These are phyloP conservation scores for Ctenomys sociabilis DNA, from an alignment of 2,113 vertebrate genomes.

Conservation along the genomic window DNA sequence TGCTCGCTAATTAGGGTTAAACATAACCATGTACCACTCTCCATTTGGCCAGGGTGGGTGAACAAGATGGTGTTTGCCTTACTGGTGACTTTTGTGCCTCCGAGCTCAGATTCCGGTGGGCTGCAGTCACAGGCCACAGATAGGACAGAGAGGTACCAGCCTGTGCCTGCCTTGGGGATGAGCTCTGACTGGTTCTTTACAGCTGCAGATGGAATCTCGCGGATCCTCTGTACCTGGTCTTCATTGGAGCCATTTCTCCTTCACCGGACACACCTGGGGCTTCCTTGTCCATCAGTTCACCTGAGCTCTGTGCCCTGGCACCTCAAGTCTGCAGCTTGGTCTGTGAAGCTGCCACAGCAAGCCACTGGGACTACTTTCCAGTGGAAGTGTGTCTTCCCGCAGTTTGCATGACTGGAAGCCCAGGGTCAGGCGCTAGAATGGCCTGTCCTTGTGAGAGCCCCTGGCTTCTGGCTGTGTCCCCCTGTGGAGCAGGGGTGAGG, in stretches of 20 bases:
- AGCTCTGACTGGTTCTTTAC: not conserved
- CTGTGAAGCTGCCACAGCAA: accelerated
- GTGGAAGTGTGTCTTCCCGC: accelerated
- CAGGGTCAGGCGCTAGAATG: not conserved
- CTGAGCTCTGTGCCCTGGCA: not conserved
- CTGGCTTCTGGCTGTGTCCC: not conserved
- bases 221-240: not conserved
- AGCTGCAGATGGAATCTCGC: not conserved
- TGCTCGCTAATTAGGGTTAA: not conserved
- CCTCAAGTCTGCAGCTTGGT: not conserved
- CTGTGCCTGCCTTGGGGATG: not conserved
- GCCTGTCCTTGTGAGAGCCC: not conserved
- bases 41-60: not conserved
- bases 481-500: not conserved
- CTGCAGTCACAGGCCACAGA: not conserved
- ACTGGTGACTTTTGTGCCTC: accelerated
- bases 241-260: accelerated
- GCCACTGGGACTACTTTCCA: not conserved
- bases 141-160: too few relatives aligned
- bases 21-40: not conserved
- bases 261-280: not conserved
- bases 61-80: accelerated
- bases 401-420: not conserved
- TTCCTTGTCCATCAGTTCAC: not conserved
- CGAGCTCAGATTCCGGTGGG: not conserved